phyloP scores from a whole-genome alignment of 2,113 vertebrate genomes.

The Callorhinus ursinus region DNA sequence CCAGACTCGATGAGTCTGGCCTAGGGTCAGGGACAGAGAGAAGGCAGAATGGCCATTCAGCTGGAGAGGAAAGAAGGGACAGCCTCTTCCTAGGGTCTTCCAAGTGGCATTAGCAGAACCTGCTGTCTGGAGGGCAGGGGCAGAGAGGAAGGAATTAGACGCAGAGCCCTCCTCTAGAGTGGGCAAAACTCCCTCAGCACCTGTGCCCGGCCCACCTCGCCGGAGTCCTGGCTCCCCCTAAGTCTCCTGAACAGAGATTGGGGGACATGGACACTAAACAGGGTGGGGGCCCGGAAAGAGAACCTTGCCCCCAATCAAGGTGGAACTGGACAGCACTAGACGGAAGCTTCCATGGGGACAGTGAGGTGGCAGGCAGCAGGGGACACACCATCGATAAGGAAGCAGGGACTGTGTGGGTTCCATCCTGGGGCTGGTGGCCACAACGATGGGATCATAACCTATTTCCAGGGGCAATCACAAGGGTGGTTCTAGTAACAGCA shows the following conservation, averaged over 20 bases:
- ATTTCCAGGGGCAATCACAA: not conserved
- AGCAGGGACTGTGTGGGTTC: not conserved
- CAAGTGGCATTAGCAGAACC: not conserved
- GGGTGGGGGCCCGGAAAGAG: not conserved
- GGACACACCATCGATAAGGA: not conserved
- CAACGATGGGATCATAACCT: fast-evolving
- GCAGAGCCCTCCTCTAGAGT: not conserved
- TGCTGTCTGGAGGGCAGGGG: not conserved
- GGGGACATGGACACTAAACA: not conserved
- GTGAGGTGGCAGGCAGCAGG: not conserved
- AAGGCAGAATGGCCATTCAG: not conserved
- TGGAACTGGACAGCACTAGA: too few species aligned
- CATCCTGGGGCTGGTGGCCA: not conserved
- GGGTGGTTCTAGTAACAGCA: not conserved
- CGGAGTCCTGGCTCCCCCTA: not conserved
- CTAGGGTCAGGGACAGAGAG: not conserved
- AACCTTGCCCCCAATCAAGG: not conserved
- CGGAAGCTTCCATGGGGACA: not conserved
- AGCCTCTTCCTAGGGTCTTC: not conserved
- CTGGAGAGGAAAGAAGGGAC: not conserved
- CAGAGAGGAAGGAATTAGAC: not conserved
- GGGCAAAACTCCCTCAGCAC: not conserved
- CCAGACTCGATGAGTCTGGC: not conserved
- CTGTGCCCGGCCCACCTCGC: not conserved
- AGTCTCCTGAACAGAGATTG: not conserved